Percentiles rank a stretch among this genome's conserved stretches.
Evolutionary conservation across 2,797 vertebrate genomes (phyloP).

Genomic region (Brachyalestes nurse): DNA sequence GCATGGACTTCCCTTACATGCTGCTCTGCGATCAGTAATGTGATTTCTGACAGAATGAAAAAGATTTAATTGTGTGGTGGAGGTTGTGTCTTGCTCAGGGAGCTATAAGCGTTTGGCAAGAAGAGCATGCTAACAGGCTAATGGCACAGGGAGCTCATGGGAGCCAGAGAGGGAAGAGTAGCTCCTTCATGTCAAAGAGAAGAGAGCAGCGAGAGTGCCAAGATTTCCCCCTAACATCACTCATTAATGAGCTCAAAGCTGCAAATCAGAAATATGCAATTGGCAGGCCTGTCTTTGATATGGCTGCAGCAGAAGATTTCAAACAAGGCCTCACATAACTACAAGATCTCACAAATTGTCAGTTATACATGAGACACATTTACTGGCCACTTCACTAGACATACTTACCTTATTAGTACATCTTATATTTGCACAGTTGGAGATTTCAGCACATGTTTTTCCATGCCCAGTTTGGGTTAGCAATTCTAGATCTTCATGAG

Average conservation of each 20-base stretch:
- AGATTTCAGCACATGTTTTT: neutral
- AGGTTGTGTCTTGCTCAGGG: slow-evolving; percentile 32
- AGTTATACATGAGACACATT: neutral
- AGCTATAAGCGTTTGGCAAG: slow-evolving; percentile 38
- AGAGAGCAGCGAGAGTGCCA: slow-evolving; percentile 1
- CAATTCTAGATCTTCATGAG: neutral
- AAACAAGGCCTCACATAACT: neutral
- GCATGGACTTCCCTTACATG: neutral
- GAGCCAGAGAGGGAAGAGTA: neutral
- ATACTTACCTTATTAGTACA: neutral
- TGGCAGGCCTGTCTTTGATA: neutral
- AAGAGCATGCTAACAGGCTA: slow-evolving; percentile 34
- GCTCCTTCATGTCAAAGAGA: neutral
- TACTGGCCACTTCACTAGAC: neutral
- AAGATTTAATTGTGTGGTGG: slow-evolving; percentile 11
- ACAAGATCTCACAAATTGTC: neutral
- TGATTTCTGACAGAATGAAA: slow-evolving; percentile 13
- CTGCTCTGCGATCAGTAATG: slow-evolving; percentile 11
- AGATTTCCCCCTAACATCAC: neutral
- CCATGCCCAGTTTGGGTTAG: neutral
- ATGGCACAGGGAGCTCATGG: slow-evolving; percentile 26
- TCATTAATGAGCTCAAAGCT: slow-evolving; percentile 17
- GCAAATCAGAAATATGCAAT: neutral
- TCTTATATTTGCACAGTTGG: neutral
- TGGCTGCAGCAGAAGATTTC: neutral